Conservation (phyloP, 2,888 invertebrate species). For the Neelides folsomi region DNA sequence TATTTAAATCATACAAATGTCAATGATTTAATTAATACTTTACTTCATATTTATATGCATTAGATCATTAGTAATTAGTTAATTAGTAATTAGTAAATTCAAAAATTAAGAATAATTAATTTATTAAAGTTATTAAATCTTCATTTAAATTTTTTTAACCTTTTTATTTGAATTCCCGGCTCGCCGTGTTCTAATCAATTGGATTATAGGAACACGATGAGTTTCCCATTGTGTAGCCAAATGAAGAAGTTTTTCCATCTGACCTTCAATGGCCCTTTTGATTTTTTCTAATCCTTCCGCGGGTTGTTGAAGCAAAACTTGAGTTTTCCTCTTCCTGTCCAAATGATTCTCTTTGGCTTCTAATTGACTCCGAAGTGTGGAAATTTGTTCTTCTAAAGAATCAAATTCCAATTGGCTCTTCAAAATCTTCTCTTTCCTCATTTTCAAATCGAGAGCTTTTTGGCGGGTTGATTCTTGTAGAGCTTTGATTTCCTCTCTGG, state of each 20-base stretch:
- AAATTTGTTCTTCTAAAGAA: constrained; percentile 13
- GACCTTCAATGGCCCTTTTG: constrained; percentile 43
- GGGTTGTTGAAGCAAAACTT: constrained; percentile 21
- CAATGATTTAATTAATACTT: neutral
- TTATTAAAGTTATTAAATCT: too few species aligned
- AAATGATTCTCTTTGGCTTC: constrained; percentile 21
- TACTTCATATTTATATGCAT: neutral
- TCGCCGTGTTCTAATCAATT: constrained; percentile 44
- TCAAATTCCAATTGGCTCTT: constrained; percentile 5
- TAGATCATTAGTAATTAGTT: constrained; percentile 1
- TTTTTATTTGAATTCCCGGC: constrained; percentile 38
- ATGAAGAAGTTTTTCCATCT: constrained; percentile 49
- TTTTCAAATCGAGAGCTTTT: neutral
- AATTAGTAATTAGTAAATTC: neutral
- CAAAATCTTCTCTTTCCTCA: neutral
- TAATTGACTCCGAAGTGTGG: constrained; percentile 12
- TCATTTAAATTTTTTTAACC: constrained; percentile 36
- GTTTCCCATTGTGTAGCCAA: constrained; percentile 60
- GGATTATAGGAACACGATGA: constrained; percentile 52
- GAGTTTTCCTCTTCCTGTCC: constrained; percentile 21
- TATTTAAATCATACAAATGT: constrained; percentile 30
- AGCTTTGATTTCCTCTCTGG: constrained; percentile 14
- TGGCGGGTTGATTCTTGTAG: constrained; percentile 8
- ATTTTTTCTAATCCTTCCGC: constrained; percentile 25
- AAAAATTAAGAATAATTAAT: constrained; percentile 9